A percentile compares a stretch with the other conserved stretches of the same genome.
These are phyloP conservation scores for Coendou prehensilis DNA, from an alignment of 2,797 vertebrate species.

Conservation along the genomic window DNA sequence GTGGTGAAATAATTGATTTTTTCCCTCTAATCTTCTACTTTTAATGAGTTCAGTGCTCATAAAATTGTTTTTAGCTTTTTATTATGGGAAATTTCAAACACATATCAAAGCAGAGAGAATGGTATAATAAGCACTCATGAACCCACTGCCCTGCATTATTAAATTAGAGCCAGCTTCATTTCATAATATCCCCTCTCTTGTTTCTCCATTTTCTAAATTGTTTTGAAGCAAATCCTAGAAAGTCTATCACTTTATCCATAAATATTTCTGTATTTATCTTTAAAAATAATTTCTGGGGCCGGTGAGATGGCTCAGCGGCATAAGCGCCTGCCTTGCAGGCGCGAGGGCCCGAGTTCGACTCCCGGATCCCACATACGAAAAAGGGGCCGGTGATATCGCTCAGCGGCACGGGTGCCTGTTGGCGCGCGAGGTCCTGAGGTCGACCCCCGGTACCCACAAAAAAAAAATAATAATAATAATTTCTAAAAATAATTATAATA, in stretches of 20 bases:
- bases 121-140: background rate
- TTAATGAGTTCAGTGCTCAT: background rate
- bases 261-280: background rate
- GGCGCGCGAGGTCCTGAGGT: too few relatives aligned
- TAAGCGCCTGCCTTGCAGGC: too few relatives aligned
- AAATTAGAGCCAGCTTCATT: background rate
- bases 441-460: too few relatives aligned
- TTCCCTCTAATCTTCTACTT: background rate
- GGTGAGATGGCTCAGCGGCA: too few relatives aligned
- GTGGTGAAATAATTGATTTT: background rate
- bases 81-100: background rate
- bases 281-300: too few relatives aligned
- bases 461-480: too few relatives aligned
- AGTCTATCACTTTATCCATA: background rate
- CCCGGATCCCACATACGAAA: too few relatives aligned
- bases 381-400: too few relatives aligned
- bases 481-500: background rate
- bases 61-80: conserved; percentile 9
- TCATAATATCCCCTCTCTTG: background rate
- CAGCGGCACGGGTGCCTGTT: too few relatives aligned
- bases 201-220: background rate
- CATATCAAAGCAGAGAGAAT: background rate
- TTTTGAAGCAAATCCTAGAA: background rate
- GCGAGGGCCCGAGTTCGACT: too few relatives aligned
- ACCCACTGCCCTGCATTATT: background rate